A percentile compares a stretch with the other conserved stretches of the same genome.
Conservation (phyloP, 1,140 invertebrate species). For the Ooceraea biroi region DNA sequence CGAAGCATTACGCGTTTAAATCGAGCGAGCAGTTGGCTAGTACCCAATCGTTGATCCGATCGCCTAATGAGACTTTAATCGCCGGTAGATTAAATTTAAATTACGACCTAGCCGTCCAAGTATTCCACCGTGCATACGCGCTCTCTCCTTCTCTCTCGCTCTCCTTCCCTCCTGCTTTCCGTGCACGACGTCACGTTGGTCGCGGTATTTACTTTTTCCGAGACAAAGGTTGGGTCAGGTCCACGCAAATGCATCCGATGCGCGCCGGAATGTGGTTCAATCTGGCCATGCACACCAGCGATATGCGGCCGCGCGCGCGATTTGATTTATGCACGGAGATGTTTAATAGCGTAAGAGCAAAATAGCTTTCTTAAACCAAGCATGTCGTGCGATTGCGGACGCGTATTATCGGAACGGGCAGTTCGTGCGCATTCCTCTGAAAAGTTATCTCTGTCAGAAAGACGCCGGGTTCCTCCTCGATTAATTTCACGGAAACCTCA, state of each 20-base stretch:
- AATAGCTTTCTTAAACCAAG: constrained; percentile 1
- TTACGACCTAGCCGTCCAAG: constrained; percentile 28
- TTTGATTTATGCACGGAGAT: constrained; percentile 58
- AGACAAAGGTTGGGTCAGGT: constrained; percentile 32
- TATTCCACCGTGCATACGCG: background rate
- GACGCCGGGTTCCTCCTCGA: background rate
- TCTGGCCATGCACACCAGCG: constrained; percentile 11
- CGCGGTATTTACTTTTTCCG: constrained; percentile 38
- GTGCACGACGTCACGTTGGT: background rate
- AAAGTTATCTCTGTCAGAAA: constrained; percentile 21
- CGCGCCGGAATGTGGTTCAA: constrained; percentile 53
- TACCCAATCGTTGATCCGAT: constrained; percentile 55
- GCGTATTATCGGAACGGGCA: constrained; percentile 29
- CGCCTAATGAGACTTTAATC: constrained; percentile 70
- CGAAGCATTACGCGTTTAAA: constrained; percentile 57
- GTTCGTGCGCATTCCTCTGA: constrained; percentile 10
- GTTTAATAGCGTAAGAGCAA: background rate
- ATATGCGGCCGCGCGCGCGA: constrained; percentile 10
- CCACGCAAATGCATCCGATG: constrained; percentile 21
- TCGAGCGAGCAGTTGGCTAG: constrained; percentile 37
- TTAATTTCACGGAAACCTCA: background rate
- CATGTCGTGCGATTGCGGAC: constrained; percentile 27
- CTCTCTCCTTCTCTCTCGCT: background rate
- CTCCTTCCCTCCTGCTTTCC: background rate
- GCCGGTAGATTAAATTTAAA: constrained; percentile 62